Evolutionary conservation across 2,888 invertebrate genomes (phyloP).

Genomic region (Chrysolina oricalcia): DNA sequence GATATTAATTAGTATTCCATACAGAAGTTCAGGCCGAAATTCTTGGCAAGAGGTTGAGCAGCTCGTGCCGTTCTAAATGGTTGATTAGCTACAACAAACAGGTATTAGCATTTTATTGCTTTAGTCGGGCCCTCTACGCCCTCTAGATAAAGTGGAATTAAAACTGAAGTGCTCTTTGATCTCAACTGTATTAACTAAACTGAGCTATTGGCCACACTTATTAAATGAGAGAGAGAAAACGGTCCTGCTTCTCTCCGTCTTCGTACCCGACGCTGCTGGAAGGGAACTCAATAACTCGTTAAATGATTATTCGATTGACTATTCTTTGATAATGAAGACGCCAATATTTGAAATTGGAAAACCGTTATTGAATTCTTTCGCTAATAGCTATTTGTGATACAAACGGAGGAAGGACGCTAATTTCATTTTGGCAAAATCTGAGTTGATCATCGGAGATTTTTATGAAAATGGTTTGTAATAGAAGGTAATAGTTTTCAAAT

Average conservation of each 20-base stretch:
- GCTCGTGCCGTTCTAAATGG: constrained; percentile 68
- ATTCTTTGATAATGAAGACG: constrained; percentile 7
- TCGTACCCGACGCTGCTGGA: constrained; percentile 34
- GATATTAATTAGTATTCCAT: constrained; percentile 58
- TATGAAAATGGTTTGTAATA: no score
- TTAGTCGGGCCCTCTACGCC: constrained; percentile 72
- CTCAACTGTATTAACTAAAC: constrained; percentile 72
- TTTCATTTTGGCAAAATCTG: no score
- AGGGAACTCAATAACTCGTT: constrained; percentile 66
- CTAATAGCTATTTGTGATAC: constrained; percentile 3
- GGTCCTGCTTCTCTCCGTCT: constrained; percentile 46
- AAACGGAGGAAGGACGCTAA: background rate
- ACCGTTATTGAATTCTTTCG: background rate
- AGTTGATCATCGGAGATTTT: no score
- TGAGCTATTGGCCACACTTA: constrained; percentile 70
- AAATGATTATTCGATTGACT: constrained; percentile 61
- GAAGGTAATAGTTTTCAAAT: no score
- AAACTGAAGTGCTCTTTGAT: constrained; percentile 75
- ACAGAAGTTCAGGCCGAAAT: constrained; percentile 45
- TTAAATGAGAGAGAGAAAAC: constrained; percentile 66
- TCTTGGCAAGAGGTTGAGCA: constrained; percentile 51
- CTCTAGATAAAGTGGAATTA: constrained; percentile 76
- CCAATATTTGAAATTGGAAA: constrained; percentile 15
- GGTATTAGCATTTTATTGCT: constrained; percentile 83
- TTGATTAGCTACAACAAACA: constrained; percentile 81